Evolutionary conservation across 1,140 invertebrate species (phyloP), one percentile per base, ranked within the genome.

Genomic region (Plodia interpunctella): DNA sequence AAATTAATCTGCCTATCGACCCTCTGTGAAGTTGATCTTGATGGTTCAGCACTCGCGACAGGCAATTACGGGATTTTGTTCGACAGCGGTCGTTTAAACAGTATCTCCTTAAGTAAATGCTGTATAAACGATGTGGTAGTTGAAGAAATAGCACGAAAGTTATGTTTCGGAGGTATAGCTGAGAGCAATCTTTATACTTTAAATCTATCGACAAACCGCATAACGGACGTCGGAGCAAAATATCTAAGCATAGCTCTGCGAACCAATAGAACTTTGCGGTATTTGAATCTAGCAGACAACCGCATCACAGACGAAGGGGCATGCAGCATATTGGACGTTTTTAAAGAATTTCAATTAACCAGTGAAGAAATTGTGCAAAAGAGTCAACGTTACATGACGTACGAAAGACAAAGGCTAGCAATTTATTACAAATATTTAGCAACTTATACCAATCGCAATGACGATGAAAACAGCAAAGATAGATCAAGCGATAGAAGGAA

Each of bases 241-340:
- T 66, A 60, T 49, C 57, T 83, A 5, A 63, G 59, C 21, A 56
- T 68, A 51, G 73, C 71, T 56, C 54, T 82, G n/a, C 74, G 72
- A 72, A 74, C 55, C 59, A 83, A 86, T 66, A 72, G 80, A 63
- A 58, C 52, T 65, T 76, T 84, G 64, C 66, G 75, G 59, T 82
- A 77, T 76, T 77, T 84, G 62, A 80, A 78, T 75, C 57, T 83
- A 49, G 65, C 78, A 6, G 74, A 75, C 59, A 87, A 87, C 60
- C 66, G 49, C 59, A 84, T 81, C 10, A 60, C 50, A 44, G 78
- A 82, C 55, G 60, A 72, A 8, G 80, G 78, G 11, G 74, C 72
- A 0, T 51, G 38, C 18, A 49, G 53, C 25, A 68, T 83, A 60
- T 65, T 83, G 9, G 25, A 70, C 15, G 18, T 49, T n/a, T 64